Evolutionary conservation across 2,113 vertebrate species (phyloP).

Genomic region (Mobula birostris): DNA sequence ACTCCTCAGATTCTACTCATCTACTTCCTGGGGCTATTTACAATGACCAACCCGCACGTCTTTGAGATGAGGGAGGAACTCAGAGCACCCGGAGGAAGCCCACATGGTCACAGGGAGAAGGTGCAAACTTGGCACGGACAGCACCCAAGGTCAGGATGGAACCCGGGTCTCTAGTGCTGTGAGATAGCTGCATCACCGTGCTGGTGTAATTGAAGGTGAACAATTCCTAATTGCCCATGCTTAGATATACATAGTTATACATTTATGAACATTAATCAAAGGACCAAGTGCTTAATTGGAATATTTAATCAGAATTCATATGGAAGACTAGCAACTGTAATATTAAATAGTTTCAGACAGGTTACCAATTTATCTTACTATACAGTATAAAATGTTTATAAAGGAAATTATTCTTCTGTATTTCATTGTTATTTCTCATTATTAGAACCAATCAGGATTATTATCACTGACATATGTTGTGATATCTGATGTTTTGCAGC

Average conservation of each 20-base stretch:
- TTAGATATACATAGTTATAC: background rate
- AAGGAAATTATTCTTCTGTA: background rate
- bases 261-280: background rate
- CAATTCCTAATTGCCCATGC: background rate
- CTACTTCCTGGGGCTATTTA: too few relatives aligned
- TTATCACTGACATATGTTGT: too few relatives aligned
- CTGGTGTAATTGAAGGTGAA: background rate
- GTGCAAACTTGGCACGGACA: too few relatives aligned
- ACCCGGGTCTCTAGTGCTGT: too few relatives aligned
- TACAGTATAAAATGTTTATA: background rate
- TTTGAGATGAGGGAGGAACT: too few relatives aligned
- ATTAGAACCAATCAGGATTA: background rate
- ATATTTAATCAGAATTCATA: background rate
- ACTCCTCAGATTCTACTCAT: too few relatives aligned
- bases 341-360: background rate
- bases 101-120: too few relatives aligned
- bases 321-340: background rate
- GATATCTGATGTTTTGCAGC: too few relatives aligned
- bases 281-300: background rate
- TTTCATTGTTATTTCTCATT: background rate
- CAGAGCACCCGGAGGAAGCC: too few relatives aligned
- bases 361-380: slow-evolving; percentile 10
- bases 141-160: too few relatives aligned
- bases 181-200: too few relatives aligned
- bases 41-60: too few relatives aligned